phyloP scores from a whole-genome alignment of 1,140 invertebrate genomes.

The Drosophila lacertosa region DNA sequence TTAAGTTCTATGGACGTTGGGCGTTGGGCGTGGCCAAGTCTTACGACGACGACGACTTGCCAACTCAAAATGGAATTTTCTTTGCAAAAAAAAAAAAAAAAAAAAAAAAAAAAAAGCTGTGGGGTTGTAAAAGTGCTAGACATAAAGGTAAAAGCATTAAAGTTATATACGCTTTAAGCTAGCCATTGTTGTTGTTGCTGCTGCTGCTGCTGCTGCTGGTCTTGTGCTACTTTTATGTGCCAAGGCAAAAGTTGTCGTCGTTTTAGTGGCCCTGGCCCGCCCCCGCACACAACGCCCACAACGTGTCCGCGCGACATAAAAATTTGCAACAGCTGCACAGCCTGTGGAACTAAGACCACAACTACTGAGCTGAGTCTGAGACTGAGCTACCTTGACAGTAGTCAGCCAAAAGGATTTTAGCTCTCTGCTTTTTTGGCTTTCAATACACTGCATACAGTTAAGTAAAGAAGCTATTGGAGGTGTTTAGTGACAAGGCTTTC shows the following conservation, averaged over 20 bases:
- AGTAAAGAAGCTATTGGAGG: neutral
- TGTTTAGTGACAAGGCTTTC: neutral
- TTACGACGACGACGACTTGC: conserved; percentile 35
- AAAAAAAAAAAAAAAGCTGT: conserved; percentile 44
- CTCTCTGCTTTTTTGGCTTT: conserved; percentile 47
- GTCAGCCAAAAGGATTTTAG: conserved; percentile 73
- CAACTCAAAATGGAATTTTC: conserved; percentile 67
- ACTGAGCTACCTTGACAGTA: conserved; percentile 71
- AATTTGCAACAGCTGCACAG: conserved; percentile 78
- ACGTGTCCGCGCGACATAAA: conserved; percentile 78
- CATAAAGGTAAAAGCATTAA: conserved; percentile 79
- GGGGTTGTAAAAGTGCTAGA: conserved; percentile 73
- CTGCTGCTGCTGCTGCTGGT: conserved; percentile 18
- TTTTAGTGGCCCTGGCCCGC: conserved; percentile 58
- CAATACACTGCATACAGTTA: conserved; percentile 40
- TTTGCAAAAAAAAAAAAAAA: conserved; percentile 51
- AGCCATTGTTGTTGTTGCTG: conserved; percentile 54
- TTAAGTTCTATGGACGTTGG: conserved; percentile 61
- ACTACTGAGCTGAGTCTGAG: conserved; percentile 43
- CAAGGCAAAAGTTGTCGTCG: conserved; percentile 76
- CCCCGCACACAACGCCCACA: conserved; percentile 58
- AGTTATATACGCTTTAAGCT: conserved; percentile 79
- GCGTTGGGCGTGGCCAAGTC: conserved; percentile 2
- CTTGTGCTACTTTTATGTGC: conserved; percentile 68
- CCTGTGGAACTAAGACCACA: conserved; percentile 28